Evolutionary conservation across 2,888 invertebrate genomes (phyloP), one percentile per base, ranked within the genome.

Genomic region (Leptarthrus brevirostris): DNA sequence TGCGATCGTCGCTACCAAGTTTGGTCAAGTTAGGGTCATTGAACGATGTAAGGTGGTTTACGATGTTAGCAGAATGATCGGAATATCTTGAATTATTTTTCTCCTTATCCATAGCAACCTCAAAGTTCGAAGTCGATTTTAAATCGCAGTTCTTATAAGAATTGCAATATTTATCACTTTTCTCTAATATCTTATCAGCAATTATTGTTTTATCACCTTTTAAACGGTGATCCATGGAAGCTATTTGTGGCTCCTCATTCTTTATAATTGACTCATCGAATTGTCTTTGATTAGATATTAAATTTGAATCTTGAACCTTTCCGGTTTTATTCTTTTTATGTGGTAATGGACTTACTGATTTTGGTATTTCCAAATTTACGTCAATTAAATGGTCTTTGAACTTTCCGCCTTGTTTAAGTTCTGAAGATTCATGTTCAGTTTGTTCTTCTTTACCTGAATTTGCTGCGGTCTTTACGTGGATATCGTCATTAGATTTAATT

Each of bases 1-100:
- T 58, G 36, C 18, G 14, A 10, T 18, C 26, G 18, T 20, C 20
- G 36, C 18, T 26, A 36, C 18, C 20, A 4, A 58, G 34, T 58
- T 58, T 18, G 36, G 58, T 3, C 18, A 6, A n/a, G 18, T 34
- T 36, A 20, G 36, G 58, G 58, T 58, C 36, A 58, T 58, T 58
- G 58, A 58, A 58, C 58, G 58, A 58, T 58, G 12, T 34, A 36
- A 58, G 34, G n/a, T n/a, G n/a, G n/a, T n/a, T n/a, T n/a, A n/a
- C n/a, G n/a, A n/a, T n/a, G 20, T 58, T 26, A n/a, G 18, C 18
- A 2, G 36, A 58, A n/a, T 3, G 5, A 36, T 58, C 18, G 8
- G 18, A 12, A 36, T 6, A 30, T 6, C 26, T 26, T 56, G 1
- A 8, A 24, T 30, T 10, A 4, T 26, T 34, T 18, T 58, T 18